phyloP scores from a whole-genome alignment of 2,113 vertebrate species.

The Sinocyclocheilus grahami region DNA sequence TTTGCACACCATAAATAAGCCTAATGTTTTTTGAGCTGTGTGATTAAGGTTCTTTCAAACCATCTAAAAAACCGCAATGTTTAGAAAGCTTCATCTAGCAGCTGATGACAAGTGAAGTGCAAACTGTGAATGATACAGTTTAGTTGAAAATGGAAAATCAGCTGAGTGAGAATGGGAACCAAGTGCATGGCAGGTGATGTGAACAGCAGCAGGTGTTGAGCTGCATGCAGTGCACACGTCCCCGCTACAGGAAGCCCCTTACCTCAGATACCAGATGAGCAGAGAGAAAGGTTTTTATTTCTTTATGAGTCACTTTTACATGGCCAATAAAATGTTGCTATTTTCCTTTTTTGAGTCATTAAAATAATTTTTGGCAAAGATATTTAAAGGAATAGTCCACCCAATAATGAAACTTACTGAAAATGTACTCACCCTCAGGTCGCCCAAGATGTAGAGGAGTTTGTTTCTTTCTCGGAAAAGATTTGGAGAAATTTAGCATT shows the following conservation, averaged over 20 bases:
- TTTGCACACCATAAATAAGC: neutral
- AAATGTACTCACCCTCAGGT: no score
- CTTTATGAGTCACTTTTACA: neutral
- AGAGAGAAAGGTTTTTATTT: neutral
- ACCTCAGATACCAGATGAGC: neutral
- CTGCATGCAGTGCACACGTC: neutral
- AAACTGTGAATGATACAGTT: slow-evolving; percentile 41
- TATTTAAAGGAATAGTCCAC: neutral
- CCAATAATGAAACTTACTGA: no score
- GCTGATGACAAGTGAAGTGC: slow-evolving; percentile 27
- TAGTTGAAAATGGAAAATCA: slow-evolving; percentile 46
- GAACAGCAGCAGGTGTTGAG: slow-evolving; percentile 17
- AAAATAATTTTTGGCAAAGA: neutral
- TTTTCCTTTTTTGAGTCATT: neutral
- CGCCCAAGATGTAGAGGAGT: neutral
- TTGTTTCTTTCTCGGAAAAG: neutral
- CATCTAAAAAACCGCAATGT: neutral
- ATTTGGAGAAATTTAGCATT: no score
- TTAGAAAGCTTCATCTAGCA: slow-evolving; percentile 9
- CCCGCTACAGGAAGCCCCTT: neutral
- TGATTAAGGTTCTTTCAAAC: slow-evolving; percentile 22
- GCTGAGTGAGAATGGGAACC: slow-evolving; percentile 11
- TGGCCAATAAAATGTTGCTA: neutral
- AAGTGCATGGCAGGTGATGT: slow-evolving; percentile 22
- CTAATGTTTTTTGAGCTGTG: slow-evolving; percentile 4